Base-by-base conservation (phyloP, 2,797 vertebrate genomes). In the Natrix natrix region DNA sequence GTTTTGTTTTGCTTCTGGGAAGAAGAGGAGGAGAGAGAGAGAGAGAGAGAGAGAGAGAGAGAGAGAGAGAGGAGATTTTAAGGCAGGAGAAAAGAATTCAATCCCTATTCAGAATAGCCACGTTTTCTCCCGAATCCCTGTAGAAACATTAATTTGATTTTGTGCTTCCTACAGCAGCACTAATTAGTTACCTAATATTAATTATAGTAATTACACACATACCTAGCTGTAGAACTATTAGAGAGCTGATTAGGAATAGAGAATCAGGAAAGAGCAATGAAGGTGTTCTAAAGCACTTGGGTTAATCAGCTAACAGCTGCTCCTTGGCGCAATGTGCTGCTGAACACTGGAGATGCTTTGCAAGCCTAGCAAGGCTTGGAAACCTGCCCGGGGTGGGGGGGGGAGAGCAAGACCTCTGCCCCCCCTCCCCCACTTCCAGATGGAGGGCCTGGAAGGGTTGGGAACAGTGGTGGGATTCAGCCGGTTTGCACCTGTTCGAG, bases 121-220 rank as follows among this genome's bases (percentile, higher is more conserved):
- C 87, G 93, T 95, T 86, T 93, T 88, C 59, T 88, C 95, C 86
- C 69, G 94, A 93, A 93, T 92, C 96, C 74, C 93, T 93, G 87
- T 37, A 96, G 92, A 91, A 96, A 94, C 94, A 94, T 96, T 96
- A 96, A 94, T 96, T 95, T 95, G 93, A 96, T 95, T 95, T 93
- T 95, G 93, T 95, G 92, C 87, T 94, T 96, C 95, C 94, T 96
- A 93, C 92, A 94, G 88, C 74, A 94, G 93, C 69, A 86, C 95
- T 97, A 95, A 96, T 97, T 96, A 94, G 94, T 95, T 96, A 95
- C 94, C 94, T 96, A 94, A 89, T 96, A 95, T 96, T 97, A 97
- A 96, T 97, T 96, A 97, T 59, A 96, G 90, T 90, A 97, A 97
- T 97, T 96, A 95, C 93, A 95, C 78, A 95, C 95, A 95, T 96